Base-by-base conservation (phyloP, 2,888 invertebrate genomes). In the Xestia c-nigrum region DNA sequence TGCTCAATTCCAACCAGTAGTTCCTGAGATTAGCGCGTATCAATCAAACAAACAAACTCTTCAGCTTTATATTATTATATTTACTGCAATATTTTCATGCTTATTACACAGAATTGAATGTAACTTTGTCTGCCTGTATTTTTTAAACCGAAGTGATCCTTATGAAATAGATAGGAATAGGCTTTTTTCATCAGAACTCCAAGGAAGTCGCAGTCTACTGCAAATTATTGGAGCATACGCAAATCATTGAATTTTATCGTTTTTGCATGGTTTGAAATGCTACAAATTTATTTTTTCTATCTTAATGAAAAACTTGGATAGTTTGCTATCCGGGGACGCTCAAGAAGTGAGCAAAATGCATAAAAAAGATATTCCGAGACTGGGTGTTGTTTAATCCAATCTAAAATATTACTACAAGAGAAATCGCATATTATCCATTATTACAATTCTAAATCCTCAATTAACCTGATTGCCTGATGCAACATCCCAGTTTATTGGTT, bases 381-480 rank as follows among this genome's bases (percentile, higher is more conserved):
- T 40, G 12, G 10, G 12, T 21, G 21, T 65, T 19, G 3, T 10
- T 46, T 31, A 21, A 43, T 31, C 4, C 12, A 43, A 0, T 72
- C 6, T 16, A 0, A 43, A 43, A 64, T 50, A 2, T 31, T 19
- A 6, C 21, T 16, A 40, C 24, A 64, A 46, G 16, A 43, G 55
- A 68, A 75, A 81, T 64, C 76, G 55, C 43, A 81, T 19, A 12
- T 5, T 19, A 12, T 5, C 40, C 46, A 47, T 47, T 61, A 78
- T 61, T 73, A 67, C 61, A 24, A 50, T 67, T 47, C 16, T 24
- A 50, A 77, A 46, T 68, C 50, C 78, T 68, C 46, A 63, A 82
- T 82, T 82, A 80, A 50, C 55, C 24, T 66, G 38, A 76, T 80
- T 57, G 65, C n/a, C 63, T 83, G 85, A 82, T 72, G 85, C 82